Percentiles rank a stretch among this genome's conserved stretches.
Evolutionary conservation across 1,140 invertebrate genomes (phyloP).

Genomic region (Papilio helenus): DNA sequence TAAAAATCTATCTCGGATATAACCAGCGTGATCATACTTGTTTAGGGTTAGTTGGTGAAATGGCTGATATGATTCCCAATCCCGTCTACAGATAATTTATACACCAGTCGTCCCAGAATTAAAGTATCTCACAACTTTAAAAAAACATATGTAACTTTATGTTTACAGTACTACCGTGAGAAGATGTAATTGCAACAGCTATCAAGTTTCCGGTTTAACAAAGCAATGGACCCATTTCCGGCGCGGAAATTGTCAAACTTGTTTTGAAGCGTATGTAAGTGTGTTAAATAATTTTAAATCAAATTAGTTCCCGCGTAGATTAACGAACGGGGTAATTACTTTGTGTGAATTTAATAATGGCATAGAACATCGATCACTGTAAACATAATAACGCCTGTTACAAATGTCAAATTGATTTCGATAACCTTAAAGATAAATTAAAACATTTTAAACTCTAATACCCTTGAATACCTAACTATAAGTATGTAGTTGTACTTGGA

Average conservation of each 20-base stretch:
- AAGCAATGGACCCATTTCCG: constrained; percentile 6
- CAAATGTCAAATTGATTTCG: neutral
- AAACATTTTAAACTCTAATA: neutral
- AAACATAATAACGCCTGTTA: neutral
- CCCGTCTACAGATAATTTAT: too few relatives aligned
- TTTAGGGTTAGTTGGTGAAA: neutral
- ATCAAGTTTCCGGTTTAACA: constrained; percentile 6
- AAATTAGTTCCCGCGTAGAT: neutral
- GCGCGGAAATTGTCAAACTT: constrained; percentile 2
- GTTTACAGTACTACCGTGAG: constrained; percentile 20
- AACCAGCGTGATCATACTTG: too few relatives aligned
- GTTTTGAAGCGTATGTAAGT: neutral
- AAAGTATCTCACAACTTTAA: neutral
- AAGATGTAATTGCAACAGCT: constrained; percentile 12
- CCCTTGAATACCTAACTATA: neutral
- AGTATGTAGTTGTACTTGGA: neutral
- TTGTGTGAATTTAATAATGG: neutral
- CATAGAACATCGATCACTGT: neutral
- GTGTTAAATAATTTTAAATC: constrained; percentile 14
- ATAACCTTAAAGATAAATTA: too few relatives aligned
- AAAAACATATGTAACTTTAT: neutral
- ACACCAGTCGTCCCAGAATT: too few relatives aligned
- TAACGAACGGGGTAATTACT: neutral
- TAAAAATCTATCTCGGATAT: too few relatives aligned
- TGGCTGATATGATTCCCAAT: neutral